Base-by-base conservation (phyloP, 1,140 invertebrate genomes). In the Platyura marginata region DNA sequence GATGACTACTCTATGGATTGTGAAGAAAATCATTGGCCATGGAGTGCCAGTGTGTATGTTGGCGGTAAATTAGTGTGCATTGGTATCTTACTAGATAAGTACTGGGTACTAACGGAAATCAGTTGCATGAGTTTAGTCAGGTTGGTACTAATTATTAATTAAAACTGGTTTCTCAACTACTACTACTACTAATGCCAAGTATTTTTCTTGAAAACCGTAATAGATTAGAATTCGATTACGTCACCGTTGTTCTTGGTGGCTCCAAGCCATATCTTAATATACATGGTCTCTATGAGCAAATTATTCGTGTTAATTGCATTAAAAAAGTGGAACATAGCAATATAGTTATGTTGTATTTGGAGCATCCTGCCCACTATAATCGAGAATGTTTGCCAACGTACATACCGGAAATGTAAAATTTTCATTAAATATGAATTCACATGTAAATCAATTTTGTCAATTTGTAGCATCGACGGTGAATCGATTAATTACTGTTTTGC, bases 281-380 rank as follows among this genome's bases (percentile, higher is more conserved):
- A 8, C 60, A 66, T 32, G 72, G 79, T 25, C 74, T 75, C 3
- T 69, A 78, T 52, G 81, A 87, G 55, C 74, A 83, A 64, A 64
- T 72, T 1, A 60, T 66, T 29, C 52, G 61, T 15, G 61, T 81
- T 0, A 64, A 74, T 44, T 60, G 65, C 16, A 68, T 65, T 35
- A 44, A 55, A 0, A 51, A 80, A 6, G 46, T 59, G 52, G 40
- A 69, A 58, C 22, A 5, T 6, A 40, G 16, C 15, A 66, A 74
- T 49, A 66, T 70, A 0, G 49, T 66, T 21, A 48, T 83, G 8
- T 55, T 81, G 16, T 72, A 74, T 52, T 54, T 81, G 23, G 67
- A 70, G 34, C 41, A 62, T 34, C 55, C 66, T 0, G 62, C 69
- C 2, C 60, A 63, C 18, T 68, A 72, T 44, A 71, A 70, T 0